phyloP scores from a whole-genome alignment of 1,140 invertebrate genomes.

The Neomicropteryx cornuta region DNA sequence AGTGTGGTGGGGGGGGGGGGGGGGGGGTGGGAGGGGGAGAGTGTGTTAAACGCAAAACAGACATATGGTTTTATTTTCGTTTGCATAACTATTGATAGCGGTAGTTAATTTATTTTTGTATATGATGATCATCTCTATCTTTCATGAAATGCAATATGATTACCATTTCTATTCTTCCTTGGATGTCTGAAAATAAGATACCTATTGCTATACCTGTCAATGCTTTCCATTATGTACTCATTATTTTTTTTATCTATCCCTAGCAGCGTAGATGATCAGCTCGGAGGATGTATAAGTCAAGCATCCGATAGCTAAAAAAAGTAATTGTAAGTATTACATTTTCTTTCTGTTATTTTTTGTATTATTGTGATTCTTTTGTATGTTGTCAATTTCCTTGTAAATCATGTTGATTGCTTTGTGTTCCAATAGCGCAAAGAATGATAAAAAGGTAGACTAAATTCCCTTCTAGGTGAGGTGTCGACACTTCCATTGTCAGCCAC shows the following conservation, averaged over 20 bases:
- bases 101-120: no score
- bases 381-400: constrained; percentile 1
- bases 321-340: neutral
- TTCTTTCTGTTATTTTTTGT: neutral
- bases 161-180: no score
- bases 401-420: constrained; percentile 1
- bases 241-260: constrained; percentile 9
- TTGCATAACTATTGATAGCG: no score
- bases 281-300: neutral
- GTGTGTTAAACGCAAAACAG: no score
- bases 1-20: no score
- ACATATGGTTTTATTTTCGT: no score
- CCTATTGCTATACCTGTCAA: neutral
- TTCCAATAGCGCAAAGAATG: constrained; percentile 7
- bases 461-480: constrained; percentile 12
- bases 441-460: constrained; percentile 10
- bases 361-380: constrained; percentile 4
- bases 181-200: constrained; percentile 9
- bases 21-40: no score
- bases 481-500: constrained; percentile 2
- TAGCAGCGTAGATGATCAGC: constrained; percentile 6
- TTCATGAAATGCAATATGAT: no score
- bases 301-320: neutral
- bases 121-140: no score
- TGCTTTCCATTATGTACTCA: neutral